These are phyloP conservation scores for Xylota sylvarum DNA, from an alignment of 2,888 invertebrate species.

Conservation along the genomic window DNA sequence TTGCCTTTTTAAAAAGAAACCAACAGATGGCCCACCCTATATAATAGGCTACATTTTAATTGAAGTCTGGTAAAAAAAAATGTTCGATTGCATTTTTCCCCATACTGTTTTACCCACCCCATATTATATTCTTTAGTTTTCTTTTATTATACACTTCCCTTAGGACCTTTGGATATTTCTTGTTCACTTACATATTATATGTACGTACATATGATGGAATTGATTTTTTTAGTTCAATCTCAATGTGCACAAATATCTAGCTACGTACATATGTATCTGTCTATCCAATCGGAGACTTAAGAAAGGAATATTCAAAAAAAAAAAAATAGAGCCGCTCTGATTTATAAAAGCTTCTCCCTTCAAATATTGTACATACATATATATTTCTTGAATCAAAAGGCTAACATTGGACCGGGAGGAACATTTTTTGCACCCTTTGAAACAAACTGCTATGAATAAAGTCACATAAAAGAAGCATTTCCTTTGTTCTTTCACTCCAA, in stretches of 20 bases:
- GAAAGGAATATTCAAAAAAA: not conserved
- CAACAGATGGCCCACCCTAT: no score
- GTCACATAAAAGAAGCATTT: constrained; percentile 1
- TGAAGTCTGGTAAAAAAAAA: no score
- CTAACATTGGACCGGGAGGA: constrained; percentile 10
- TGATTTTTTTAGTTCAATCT: not conserved
- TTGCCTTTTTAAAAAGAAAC: no score
- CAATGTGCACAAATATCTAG: constrained; percentile 15
- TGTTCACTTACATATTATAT: no score
- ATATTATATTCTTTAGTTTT: no score
- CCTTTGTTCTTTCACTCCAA: constrained; percentile 16
- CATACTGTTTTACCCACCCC: no score
- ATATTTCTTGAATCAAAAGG: not conserved
- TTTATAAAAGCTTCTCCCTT: not conserved
- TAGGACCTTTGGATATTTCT: no score
- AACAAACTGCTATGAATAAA: not conserved
- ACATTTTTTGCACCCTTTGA: constrained; percentile 1
- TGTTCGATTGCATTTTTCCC: no score
- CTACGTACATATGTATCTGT: constrained; percentile 37
- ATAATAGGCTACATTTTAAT: no score
- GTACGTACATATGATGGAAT: not conserved
- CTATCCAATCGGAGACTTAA: not conserved
- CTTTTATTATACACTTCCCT: no score
- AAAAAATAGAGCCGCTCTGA: constrained; percentile 1
- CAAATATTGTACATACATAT: no score